Base-by-base conservation (phyloP, 2,113 vertebrate genomes). In the Xiphorhynchus elegans region DNA sequence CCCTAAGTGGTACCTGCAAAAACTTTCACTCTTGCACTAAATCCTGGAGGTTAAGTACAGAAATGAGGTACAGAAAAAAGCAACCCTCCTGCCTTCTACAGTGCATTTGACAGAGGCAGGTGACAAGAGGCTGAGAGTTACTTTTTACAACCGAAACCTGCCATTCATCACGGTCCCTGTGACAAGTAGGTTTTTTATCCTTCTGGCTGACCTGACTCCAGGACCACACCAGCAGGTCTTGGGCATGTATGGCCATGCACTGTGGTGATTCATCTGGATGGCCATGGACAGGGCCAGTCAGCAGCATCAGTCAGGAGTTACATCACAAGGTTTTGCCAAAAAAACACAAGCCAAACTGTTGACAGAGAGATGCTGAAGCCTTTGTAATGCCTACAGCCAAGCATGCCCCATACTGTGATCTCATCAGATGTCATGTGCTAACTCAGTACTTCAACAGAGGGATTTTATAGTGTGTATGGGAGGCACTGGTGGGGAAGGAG, bases 401-500 rank as follows among this genome's bases (percentile, higher is more conserved):
- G 81, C 4, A 0, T 58, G 77, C 64, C 63, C 50, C 78, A 63
- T 0, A 3, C 91, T 92, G 46, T 23, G 84, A 86, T 86, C 68
- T 84, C 72, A 39, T 93, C 90, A 84, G 82, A n/a, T 86, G 49
- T 64, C 59, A 35, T 49, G 60, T 82, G 79, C 85, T 73, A 70
- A 82, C 37, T 55, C 35, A 1, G 31, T 26, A 5, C 72, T 76
- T 28, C 70, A 46, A 1, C 33, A 49, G 58, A 56, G 10, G 42
- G 63, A 67, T 89, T 80, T 60, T 11, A 13, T 29, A 53, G 44
- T 4, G 25, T 9, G 47, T 13, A 7, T 18, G 47, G n/a, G 47
- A 84, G 40, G 67, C 50, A 14, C 46, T 69, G 62, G 1, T 31
- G 31, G 14, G 52, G 73, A 50, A 2, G 12, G 59, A 8, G 6